A percentile compares a stretch with the other conserved stretches of the same genome.
Evolutionary conservation across 2,113 vertebrate species (phyloP).

Genomic region (Vulpes vulpes): DNA sequence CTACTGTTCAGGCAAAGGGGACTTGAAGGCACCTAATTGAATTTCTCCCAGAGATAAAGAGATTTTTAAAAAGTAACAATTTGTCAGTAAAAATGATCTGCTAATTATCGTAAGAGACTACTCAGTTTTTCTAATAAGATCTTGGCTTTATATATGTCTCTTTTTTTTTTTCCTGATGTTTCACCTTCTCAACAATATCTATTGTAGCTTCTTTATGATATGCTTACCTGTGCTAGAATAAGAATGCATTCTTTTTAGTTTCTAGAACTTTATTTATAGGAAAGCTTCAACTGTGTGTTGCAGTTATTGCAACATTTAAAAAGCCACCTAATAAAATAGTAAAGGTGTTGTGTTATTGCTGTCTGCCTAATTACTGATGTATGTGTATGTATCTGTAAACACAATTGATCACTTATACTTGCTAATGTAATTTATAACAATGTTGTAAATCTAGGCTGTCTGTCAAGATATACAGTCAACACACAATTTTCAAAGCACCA

Average conservation of each 20-base stretch:
- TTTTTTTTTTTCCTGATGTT: background rate
- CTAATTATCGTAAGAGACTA: constrained; percentile 17
- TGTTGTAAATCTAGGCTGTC: background rate
- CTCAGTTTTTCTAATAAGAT: background rate
- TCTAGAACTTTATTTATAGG: background rate
- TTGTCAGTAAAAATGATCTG: constrained; percentile 58
- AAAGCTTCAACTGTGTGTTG: background rate
- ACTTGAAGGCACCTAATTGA: constrained; percentile 43
- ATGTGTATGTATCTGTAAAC: background rate
- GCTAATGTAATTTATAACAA: background rate
- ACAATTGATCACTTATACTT: background rate
- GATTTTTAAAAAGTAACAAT: constrained; percentile 9
- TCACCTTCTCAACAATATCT: background rate
- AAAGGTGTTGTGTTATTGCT: background rate
- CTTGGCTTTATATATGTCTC: background rate
- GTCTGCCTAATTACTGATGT: background rate
- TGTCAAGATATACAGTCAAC: background rate
- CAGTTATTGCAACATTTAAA: background rate
- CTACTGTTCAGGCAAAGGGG: constrained; percentile 37
- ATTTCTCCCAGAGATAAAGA: constrained; percentile 55
- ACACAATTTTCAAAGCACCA: background rate
- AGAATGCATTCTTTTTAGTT: background rate
- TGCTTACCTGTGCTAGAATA: background rate
- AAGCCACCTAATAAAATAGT: background rate
- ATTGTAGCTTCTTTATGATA: background rate